Base-by-base conservation (phyloP, 2,888 invertebrate genomes). In the Agrotis clavis region DNA sequence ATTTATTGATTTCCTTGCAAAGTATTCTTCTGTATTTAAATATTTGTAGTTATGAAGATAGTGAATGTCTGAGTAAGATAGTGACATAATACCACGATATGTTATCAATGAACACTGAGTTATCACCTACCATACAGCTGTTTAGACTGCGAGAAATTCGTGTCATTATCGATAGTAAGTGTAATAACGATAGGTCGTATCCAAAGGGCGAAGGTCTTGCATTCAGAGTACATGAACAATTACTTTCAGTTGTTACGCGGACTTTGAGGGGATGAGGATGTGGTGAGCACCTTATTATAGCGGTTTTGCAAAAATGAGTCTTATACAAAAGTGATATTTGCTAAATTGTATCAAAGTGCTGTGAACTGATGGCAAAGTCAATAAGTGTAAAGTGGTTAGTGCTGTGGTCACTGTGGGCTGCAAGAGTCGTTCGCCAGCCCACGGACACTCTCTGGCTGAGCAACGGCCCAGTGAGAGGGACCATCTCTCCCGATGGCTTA, bases 401-500 rank as follows among this genome's bases (percentile, higher is more conserved):
- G 76, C 81, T 96, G 71, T 94, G 94, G 94, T 91, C 95, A 60
- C 86, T 95, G 60, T 94, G 95, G 94, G 92, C 92, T 14, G 91
- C 90, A 1, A 89, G 94, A 54, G 70, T 94, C 79, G 90, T 93
- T 71, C 91, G 90, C n/a, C 94, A 94, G 86, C 93, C 92, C 51
- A 92, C 93, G 48, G 57, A 69, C 21, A 83, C 87, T 59, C 81
- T 95, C 77, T 87, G 83, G 7, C 85, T 92, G 57, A 82, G 85
- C 79, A 88, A 89, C n/a, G 95, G 95, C 3, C 82, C 87, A 71
- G 82, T 92, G 74, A 87, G 93, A 21, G 95, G 94, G 2, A 69
- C 78, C 16, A 75, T 95, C 7, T 87, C 92, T 0, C 90, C 88
- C 1, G 91, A 91, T 54, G 95, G 95, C 25, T 84, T 90, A 2